Conservation (phyloP, 2,113 vertebrate species). For the Jacana jacana region DNA sequence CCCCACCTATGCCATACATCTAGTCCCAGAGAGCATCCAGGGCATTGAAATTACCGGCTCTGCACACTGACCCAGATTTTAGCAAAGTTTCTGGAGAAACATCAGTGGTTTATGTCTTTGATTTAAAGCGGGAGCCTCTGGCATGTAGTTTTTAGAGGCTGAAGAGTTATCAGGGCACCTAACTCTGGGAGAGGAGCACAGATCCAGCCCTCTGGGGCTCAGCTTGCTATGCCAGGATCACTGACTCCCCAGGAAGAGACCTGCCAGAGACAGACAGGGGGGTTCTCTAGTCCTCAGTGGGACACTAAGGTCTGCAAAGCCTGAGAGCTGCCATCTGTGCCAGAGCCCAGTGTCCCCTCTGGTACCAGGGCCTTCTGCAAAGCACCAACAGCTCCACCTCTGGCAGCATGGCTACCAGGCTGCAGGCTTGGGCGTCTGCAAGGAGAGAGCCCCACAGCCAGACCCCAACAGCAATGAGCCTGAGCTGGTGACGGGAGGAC, state of each 20-base stretch:
- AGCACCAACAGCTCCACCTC: neutral
- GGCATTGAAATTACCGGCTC: neutral
- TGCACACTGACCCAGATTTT: neutral
- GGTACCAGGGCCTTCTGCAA: neutral
- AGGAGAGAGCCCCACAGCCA: neutral
- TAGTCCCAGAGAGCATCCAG: neutral
- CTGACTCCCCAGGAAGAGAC: neutral
- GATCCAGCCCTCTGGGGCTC: neutral
- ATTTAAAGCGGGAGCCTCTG: neutral
- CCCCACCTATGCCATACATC: neutral
- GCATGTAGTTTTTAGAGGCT: accelerated
- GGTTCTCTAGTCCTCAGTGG: neutral
- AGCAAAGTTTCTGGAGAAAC: neutral
- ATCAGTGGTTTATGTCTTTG: neutral
- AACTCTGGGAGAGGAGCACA: neutral
- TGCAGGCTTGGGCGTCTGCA: neutral
- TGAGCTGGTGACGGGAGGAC: accelerated
- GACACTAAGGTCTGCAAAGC: neutral
- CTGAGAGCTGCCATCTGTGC: neutral
- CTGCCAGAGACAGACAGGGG: neutral
- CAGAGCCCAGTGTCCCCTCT: accelerated
- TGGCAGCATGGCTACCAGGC: neutral
- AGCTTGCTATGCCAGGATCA: accelerated
- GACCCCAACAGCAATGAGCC: accelerated
- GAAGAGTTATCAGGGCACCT: neutral